A percentile compares a stretch with the other conserved stretches of the same genome.
Evolutionary conservation across 2,113 vertebrate genomes (phyloP).

Genomic region (Microcebus murinus): DNA sequence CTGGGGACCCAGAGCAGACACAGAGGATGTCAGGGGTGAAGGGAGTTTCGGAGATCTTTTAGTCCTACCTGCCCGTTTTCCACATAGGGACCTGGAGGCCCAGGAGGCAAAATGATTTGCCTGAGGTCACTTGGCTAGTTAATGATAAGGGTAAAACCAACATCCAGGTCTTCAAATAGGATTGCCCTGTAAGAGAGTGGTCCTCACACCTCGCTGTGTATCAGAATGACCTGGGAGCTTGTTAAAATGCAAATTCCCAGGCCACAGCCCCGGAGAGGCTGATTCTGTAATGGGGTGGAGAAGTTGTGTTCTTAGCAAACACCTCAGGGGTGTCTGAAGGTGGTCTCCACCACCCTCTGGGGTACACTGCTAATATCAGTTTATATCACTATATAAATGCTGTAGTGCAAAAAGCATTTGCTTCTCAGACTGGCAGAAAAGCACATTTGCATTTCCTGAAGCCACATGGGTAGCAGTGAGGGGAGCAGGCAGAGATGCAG

Average conservation of each 20-base stretch:
- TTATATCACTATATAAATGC: too few relatives aligned
- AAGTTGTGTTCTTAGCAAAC: not conserved
- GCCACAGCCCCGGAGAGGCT: not conserved
- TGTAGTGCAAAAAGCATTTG: not conserved
- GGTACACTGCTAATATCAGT: not conserved
- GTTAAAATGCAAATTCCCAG: not conserved
- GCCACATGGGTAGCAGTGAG: not conserved
- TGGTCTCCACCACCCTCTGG: not conserved
- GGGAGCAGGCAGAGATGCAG: not conserved
- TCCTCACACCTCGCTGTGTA: not conserved
- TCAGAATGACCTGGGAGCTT: not conserved
- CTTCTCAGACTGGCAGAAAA: not conserved
- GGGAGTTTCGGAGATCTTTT: not conserved
- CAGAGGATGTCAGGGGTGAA: not conserved
- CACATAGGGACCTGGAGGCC: not conserved
- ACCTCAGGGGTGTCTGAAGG: not conserved
- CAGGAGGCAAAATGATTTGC: not conserved
- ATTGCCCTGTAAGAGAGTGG: not conserved
- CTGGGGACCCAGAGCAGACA: not conserved
- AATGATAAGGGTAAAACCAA: not conserved
- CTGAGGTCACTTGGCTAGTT: not conserved
- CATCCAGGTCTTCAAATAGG: not conserved
- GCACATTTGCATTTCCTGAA: not conserved
- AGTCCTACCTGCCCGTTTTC: not conserved
- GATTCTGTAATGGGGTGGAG: not conserved